These are phyloP conservation scores for Leiothrix lutea DNA, from an alignment of 2,113 vertebrate genomes.

Conservation along the genomic window DNA sequence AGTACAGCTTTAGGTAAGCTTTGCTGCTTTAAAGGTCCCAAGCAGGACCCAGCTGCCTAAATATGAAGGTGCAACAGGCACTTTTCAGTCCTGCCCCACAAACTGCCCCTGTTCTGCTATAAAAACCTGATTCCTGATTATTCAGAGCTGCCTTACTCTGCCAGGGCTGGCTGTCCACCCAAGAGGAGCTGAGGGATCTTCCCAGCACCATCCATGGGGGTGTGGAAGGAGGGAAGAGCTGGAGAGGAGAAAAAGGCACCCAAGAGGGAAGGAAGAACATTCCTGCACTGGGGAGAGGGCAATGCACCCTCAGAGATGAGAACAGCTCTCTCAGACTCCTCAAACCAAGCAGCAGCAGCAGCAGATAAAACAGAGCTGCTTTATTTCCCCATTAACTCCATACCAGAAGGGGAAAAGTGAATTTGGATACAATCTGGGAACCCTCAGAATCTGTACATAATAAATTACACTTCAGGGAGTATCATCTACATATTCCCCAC, in stretches of 20 bases:
- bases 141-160: neutral
- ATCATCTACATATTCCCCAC: neutral
- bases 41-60: neutral
- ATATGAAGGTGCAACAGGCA: fast-evolving
- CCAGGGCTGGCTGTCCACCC: neutral
- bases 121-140: neutral
- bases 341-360: neutral
- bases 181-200: neutral
- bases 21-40: neutral
- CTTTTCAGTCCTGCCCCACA: neutral
- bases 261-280: neutral
- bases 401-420: neutral
- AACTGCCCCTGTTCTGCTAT: neutral
- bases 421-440: neutral
- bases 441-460: neutral
- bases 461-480: neutral
- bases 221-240: neutral
- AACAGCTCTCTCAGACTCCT: neutral
- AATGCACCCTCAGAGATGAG: fast-evolving
- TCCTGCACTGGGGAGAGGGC: neutral
- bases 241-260: neutral
- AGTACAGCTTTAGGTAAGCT: neutral
- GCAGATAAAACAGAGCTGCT: neutral
- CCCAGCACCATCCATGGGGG: neutral
- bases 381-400: neutral